Base-by-base conservation (phyloP, 2,113 vertebrate species). In the Fregata magnificens region DNA sequence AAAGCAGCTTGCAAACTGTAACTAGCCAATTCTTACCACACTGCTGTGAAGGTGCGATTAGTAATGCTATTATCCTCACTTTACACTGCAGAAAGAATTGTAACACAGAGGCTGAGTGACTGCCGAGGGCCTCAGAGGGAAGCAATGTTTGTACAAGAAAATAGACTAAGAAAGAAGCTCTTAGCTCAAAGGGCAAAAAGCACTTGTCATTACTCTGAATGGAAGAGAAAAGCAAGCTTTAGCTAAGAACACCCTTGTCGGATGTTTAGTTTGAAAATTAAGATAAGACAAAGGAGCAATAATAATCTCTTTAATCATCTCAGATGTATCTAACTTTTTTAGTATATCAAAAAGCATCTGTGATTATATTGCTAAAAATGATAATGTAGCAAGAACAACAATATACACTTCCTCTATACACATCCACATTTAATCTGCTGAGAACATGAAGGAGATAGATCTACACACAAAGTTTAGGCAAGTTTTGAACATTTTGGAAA, bases 81-180 rank as follows among this genome's bases (percentile, higher is more conserved):
- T 80, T 31, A 50, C 2, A 4, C 49, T 70, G 79, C 58, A 80
- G 62, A 90, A 88, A 90, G 70, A 80, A 94, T 40, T 49, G 56
- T 56, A 82, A 80, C 56, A 38, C 59, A 7, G 59, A 52, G 32
- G 67, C 88, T 82, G 78, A 91, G 78, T 29, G 40, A 58, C 66
- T 94, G 84, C 82, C 4, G 14, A 80, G 82, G 58, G 82, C 90
- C 84, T 90, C 28, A 0, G 55, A 90, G 85, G 53, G 58, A 80
- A 87, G 53, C 61, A 45, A 16, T 16, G 3, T 96, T 94, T 94
- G 83, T 49, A 87, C 89, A 94, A 87, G 96, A 55, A 96, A 94
- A 93, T 16, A 93, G 81, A 82, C 53, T 90, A 65, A 38, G 82
- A 71, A 87, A 79, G 73, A 47, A 77, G 36, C 58, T 77, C 36